Evolutionary conservation across 2,113 vertebrate genomes (phyloP), one percentile per base, ranked within the genome.

Genomic region (Mesitornis unicolor): DNA sequence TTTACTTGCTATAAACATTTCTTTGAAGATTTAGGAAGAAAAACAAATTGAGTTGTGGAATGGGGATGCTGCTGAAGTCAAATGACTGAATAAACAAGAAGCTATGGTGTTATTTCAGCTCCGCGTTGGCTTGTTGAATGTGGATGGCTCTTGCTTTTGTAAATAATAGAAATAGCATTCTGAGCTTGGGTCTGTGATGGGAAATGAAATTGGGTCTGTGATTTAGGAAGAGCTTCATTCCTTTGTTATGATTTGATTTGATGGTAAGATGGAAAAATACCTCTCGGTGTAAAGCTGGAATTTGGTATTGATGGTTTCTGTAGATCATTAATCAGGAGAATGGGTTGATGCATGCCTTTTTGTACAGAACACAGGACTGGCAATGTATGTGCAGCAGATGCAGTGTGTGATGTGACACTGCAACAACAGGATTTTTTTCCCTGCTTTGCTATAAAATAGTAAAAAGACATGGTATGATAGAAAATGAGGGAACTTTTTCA

Each of bases 321-420:
- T 97, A 95, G 96, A 97, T 97, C 68, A 97, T 96, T 97, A 97
- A 96, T 97, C 90, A 68, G 86, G 95, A 78, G 82, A 33, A 89
- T 86, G 78, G 88, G 71, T 89, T 79, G 83, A 38, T 93, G 90
- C 48, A 9, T 89, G 92, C 90, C 89, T 90, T 73, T 51, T 47
- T 45, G 83, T 80, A 48, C 87, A 73, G 65, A 76, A 83, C 33
- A 5, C 73, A 26, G 90, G 59, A 33, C 87, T 29, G 42, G 88
- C 51, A 38, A 26, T 48, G 54, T 11, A 8, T 10, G 78, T 16
- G n/a, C 53, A 54, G 84, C 75, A 77, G 70, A 88, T 53, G 87
- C 79, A n/a, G 9, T 2, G 33, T 33, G 50, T 31, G 91, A 40
- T 56, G 89, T 6, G 33, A 43, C 51, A 13, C 64, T 64, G 54